A percentile compares a stretch with the other conserved stretches of the same genome.
Evolutionary conservation across 1,140 invertebrate species (phyloP).

Genomic region (Fopius arisanus): DNA sequence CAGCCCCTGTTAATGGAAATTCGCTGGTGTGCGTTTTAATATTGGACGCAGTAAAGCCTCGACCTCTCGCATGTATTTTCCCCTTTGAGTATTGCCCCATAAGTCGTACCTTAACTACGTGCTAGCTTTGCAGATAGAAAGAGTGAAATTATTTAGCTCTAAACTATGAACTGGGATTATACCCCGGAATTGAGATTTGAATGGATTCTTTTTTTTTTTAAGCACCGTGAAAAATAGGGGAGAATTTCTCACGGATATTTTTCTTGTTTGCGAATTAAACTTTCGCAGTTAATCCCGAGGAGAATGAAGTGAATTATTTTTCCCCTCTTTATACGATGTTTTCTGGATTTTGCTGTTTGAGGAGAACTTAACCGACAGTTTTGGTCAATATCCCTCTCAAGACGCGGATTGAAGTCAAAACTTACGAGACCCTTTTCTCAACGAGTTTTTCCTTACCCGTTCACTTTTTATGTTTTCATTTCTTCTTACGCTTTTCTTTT

Average conservation of each 20-base stretch:
- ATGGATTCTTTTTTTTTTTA: background rate
- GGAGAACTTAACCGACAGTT: background rate
- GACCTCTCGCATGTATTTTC: background rate
- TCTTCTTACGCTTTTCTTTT: background rate
- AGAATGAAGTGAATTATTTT: background rate
- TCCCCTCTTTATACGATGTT: background rate
- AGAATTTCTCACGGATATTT: background rate
- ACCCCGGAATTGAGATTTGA: background rate
- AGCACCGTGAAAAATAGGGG: background rate
- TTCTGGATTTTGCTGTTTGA: background rate
- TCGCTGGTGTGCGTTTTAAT: constrained; percentile 46
- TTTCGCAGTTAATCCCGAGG: background rate
- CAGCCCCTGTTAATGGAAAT: constrained; percentile 38
- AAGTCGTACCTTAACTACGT: constrained; percentile 29
- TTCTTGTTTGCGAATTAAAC: background rate
- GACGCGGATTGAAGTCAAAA: background rate
- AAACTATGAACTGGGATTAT: background rate
- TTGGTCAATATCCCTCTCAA: background rate
- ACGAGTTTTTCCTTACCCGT: background rate
- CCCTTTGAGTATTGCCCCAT: constrained; percentile 29
- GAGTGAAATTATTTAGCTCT: constrained; percentile 13
- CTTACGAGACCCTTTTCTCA: background rate
- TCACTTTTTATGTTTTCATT: background rate
- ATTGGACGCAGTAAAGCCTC: constrained; percentile 40
- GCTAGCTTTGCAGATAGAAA: constrained; percentile 8